Base-by-base conservation (phyloP, 2,888 invertebrate genomes). In the Mesorhabditis sp. region DNA sequence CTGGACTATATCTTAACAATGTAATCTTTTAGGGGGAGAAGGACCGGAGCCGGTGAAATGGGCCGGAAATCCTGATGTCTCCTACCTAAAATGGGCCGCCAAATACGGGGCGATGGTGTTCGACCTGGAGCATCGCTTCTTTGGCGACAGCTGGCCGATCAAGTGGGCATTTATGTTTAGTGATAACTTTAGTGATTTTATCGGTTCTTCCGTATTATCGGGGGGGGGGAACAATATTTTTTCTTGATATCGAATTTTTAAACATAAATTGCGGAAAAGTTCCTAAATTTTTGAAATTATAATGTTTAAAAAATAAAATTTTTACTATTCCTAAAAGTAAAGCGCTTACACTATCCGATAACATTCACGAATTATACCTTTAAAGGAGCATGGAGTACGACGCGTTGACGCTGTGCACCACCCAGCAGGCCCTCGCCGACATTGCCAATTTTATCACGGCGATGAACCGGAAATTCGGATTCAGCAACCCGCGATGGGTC, bases 401-500 rank as follows among this genome's bases (percentile, higher is more conserved):
- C 5, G 73, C 75, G 41, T 74, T 80, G 4, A 70, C 67, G 13
- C 69, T 71, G 4, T 65, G 76, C 5, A 80, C 80, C 4, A 78
- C 77, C 4, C 72, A 76, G 64, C 80, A 80, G 67, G 80, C 80
- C 4, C 65, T 80, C 3, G 76, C 75, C 4, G 80, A 80, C 70
- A 42, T 80, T 4, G 80, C 80, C 4, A 72, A 69, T 67, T 80
- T 80, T 66, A 80, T 80, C 67, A 45, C 71, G 65, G 70, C 75
- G 4, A 78, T 76, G 78, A 83, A 82, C 65, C 62, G 73, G 65
- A 28, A 73, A 10, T 63, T 75, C 62, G 69, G 70, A 0, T 78
- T 78, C 67, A 71, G 67, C 28, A 81, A 80, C 62, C 83, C 83
- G 4, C 70, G 76, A 45, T 82, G 82, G 82, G 78, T 83, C 42